Percentiles rank a stretch among this genome's conserved stretches.
Conservation (phyloP, 2,113 vertebrate genomes). For the Mustelus asterias region DNA sequence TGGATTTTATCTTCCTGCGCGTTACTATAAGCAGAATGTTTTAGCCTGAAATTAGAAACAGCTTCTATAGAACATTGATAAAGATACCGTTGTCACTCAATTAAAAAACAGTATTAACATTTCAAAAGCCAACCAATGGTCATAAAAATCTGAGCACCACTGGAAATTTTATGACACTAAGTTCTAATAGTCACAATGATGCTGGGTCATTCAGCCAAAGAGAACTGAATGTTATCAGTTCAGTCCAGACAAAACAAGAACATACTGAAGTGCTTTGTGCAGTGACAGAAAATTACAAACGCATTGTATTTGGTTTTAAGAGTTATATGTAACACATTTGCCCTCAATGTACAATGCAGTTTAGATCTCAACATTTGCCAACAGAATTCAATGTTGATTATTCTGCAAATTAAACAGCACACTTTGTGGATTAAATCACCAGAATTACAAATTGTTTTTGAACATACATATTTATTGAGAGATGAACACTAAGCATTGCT, state of each 20-base stretch:
- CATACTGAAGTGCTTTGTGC: neutral
- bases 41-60: slow-evolving; percentile 3
- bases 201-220: neutral
- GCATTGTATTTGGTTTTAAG: neutral
- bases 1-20: neutral
- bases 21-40: neutral
- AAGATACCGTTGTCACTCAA: neutral
- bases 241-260: neutral
- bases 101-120: slow-evolving; percentile 12
- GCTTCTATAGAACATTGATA: neutral
- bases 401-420: neutral
- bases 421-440: neutral
- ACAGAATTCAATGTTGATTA: neutral
- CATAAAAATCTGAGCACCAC: neutral
- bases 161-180: neutral
- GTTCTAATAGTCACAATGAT: neutral
- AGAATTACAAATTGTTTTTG: neutral
- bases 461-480: neutral
- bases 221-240: neutral
- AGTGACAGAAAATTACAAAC: neutral
- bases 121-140: neutral
- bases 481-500: neutral
- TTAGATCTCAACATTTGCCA: neutral
- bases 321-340: neutral
- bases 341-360: neutral